phyloP scores from a whole-genome alignment of 1,140 invertebrate species.

The Aphidius ervi region DNA sequence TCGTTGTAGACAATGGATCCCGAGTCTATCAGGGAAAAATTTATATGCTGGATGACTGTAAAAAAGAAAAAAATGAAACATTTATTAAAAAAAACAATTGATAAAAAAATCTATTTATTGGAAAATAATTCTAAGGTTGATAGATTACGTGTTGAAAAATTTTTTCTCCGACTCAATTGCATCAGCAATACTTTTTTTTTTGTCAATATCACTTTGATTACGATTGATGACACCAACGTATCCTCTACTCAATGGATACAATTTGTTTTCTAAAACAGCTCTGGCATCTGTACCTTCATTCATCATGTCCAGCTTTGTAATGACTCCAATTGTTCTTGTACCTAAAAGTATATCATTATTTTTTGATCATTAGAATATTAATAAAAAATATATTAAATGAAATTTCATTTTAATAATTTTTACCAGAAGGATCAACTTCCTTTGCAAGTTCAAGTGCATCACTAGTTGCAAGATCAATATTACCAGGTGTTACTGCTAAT shows the following conservation, averaged over 20 bases:
- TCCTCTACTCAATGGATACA: constrained; percentile 89
- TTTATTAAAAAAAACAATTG: neutral
- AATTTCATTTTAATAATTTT: neutral
- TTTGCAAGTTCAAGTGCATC: constrained; percentile 94
- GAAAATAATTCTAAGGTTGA: neutral
- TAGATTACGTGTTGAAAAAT: constrained; percentile 84
- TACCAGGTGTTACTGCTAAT: constrained; percentile 93
- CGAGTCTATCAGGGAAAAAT: constrained; percentile 94
- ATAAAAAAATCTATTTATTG: neutral
- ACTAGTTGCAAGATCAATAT: constrained; percentile 93
- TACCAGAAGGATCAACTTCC: constrained; percentile 93
- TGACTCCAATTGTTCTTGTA: constrained; percentile 97
- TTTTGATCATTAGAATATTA: too few species aligned
- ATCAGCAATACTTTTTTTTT: constrained; percentile 93
- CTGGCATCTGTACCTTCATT: constrained; percentile 98
- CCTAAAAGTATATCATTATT: constrained; percentile 49
- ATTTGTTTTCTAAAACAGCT: constrained; percentile 96
- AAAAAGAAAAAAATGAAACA: constrained; percentile 27
- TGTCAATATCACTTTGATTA: constrained; percentile 97
- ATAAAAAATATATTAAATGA: too few species aligned
- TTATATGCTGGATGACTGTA: constrained; percentile 82
- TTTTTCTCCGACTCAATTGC: constrained; percentile 94
- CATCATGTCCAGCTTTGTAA: constrained; percentile 99
- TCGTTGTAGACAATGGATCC: constrained; percentile 95
- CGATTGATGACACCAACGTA: constrained; percentile 99